Evolutionary conservation across 2,797 vertebrate species (phyloP).

Genomic region (Lithobates sylvaticus): DNA sequence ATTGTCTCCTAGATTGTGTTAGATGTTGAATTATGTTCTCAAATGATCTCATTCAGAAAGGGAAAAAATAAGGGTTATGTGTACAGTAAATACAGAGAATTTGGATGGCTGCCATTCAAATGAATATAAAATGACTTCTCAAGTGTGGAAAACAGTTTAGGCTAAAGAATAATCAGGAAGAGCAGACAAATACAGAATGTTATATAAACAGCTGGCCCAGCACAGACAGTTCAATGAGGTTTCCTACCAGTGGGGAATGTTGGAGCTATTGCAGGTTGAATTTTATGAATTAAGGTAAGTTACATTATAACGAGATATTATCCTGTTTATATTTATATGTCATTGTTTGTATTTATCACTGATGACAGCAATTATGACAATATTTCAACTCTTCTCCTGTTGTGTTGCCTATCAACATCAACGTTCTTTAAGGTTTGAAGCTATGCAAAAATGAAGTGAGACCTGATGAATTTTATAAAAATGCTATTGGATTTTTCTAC

Average conservation of each 20-base stretch:
- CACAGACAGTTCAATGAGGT: not conserved
- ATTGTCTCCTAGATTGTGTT: conserved; percentile 39
- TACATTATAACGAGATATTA: not conserved
- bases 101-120: not conserved
- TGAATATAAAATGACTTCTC: conserved; percentile 13
- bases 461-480: no score
- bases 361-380: not conserved
- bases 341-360: not conserved
- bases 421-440: no score
- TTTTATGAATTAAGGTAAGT: conserved; percentile 10
- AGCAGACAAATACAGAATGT: not conserved
- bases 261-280: not conserved
- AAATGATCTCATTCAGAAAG: conserved; percentile 4
- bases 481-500: no score
- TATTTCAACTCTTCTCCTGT: no score
- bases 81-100: conserved; percentile 18
- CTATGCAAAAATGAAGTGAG: no score
- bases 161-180: not conserved
- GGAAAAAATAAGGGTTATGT: conserved; percentile 11
- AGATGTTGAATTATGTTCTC: conserved; percentile 47
- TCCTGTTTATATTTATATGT: not conserved
- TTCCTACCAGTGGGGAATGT: not conserved
- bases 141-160: conserved; percentile 14
- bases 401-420: no score
- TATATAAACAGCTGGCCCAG: conserved; percentile 4